Evolutionary conservation across 2,797 vertebrate genomes (phyloP).

Genomic region (Cyclopterus lumpus): DNA sequence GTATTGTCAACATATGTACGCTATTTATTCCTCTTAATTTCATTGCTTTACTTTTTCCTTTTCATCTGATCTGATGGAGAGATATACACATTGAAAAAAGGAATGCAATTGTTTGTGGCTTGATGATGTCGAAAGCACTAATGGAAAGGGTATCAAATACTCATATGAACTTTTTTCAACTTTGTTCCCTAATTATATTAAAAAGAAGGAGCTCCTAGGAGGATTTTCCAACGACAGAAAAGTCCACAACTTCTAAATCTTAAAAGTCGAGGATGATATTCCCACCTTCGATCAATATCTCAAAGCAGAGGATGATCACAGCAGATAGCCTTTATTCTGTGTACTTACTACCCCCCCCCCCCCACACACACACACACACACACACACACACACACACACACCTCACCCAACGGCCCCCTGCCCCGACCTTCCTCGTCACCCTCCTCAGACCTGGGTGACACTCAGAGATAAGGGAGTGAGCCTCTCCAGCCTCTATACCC

Average conservation of each 20-base stretch:
- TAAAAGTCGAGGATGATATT: slow-evolving; percentile 22
- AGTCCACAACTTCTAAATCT: slow-evolving; percentile 18
- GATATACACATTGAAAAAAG: no score
- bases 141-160: not conserved
- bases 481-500: slow-evolving; percentile 22
- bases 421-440: slow-evolving; percentile 17
- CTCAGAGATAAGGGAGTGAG: slow-evolving; percentile 43
- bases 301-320: slow-evolving; percentile 11
- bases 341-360: no score
- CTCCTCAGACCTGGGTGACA: slow-evolving; percentile 5
- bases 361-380: no score
- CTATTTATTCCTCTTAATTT: no score
- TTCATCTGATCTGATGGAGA: no score
- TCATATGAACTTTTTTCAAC: not conserved
- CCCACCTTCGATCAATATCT: slow-evolving; percentile 29
- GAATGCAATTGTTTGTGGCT: not conserved
- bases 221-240: slow-evolving; percentile 18
- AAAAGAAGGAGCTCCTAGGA: not conserved
- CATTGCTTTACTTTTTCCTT: no score
- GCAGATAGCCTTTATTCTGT: slow-evolving; percentile 26
- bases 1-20: no score
- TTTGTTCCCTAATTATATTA: not conserved
- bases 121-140: not conserved
- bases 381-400: no score
- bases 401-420: not conserved